Percentiles rank a stretch among this genome's conserved stretches.
phyloP scores from a whole-genome alignment of 2,113 vertebrate species.

The Stercorarius parasiticus region DNA sequence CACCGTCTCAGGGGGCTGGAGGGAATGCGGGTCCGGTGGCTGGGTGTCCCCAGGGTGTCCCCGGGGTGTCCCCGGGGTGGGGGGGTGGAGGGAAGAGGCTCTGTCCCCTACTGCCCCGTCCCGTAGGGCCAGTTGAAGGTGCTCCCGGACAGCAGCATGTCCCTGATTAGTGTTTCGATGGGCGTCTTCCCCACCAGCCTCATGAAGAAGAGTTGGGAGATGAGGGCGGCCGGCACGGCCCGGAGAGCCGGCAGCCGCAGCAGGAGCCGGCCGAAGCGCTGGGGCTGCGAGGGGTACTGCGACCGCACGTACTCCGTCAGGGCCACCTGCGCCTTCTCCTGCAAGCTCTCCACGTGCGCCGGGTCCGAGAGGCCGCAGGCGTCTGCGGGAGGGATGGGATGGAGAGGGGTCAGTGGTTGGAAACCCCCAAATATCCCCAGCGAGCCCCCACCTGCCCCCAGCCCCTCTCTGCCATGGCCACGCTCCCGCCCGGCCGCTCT shows the following conservation, averaged over 20 bases:
- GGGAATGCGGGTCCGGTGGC: neutral
- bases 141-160: constrained; percentile 96
- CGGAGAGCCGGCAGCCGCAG: constrained; percentile 90
- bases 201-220: constrained; percentile 98
- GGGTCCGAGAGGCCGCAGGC: constrained; percentile 93
- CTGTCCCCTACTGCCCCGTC: constrained; percentile 76
- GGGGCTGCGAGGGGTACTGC: constrained; percentile 90
- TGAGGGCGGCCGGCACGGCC: constrained; percentile 90
- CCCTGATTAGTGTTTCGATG: constrained; percentile 94
- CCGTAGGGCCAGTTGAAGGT: constrained; percentile 95
- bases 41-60: too few species aligned
- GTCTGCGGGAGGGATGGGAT: constrained; percentile 66
- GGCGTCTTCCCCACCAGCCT: constrained; percentile 94
- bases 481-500: neutral
- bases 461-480: neutral
- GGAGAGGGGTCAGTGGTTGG: neutral
- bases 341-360: constrained; percentile 88
- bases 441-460: neutral
- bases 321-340: constrained; percentile 96
- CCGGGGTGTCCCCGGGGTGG: too few species aligned
- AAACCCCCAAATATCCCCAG: neutral
- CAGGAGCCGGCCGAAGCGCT: constrained; percentile 90
- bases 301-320: constrained; percentile 90
- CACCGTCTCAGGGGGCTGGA: neutral
- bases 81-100: too few species aligned